Evolutionary conservation across 1,140 invertebrate species (phyloP).

Genomic region (Asbolus verrucosus): DNA sequence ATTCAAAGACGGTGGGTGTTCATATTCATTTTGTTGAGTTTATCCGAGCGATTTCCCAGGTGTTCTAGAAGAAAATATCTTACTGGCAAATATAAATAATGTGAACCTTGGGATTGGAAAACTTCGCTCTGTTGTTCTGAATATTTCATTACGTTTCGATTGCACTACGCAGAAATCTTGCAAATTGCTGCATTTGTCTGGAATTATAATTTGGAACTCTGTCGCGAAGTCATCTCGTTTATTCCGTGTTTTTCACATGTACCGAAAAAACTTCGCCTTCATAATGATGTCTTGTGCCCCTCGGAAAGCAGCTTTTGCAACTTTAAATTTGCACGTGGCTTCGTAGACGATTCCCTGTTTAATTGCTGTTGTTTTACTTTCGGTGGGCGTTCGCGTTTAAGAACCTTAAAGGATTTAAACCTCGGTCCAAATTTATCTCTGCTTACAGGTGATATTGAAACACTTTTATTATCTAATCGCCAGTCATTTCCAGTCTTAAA

Average conservation of each 20-base stretch:
- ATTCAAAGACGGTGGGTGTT: slow-evolving; percentile 39
- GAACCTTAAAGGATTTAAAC: too few relatives aligned
- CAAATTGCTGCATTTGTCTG: slow-evolving; percentile 40
- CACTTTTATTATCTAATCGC: not conserved
- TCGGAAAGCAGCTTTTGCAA: too few relatives aligned
- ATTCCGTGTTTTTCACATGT: not conserved
- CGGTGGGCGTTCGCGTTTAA: too few relatives aligned
- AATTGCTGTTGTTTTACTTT: too few relatives aligned
- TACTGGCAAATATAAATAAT: slow-evolving; percentile 47
- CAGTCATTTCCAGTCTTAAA: too few relatives aligned
- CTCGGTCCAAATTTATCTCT: too few relatives aligned
- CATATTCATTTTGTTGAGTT: slow-evolving; percentile 48
- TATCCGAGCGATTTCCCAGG: slow-evolving; percentile 48
- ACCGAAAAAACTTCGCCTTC: not conserved
- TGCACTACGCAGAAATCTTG: slow-evolving; percentile 39
- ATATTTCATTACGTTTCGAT: slow-evolving; percentile 45
- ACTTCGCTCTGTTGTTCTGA: slow-evolving; percentile 36
- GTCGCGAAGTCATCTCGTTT: not conserved
- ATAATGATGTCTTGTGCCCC: too few relatives aligned
- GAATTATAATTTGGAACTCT: not conserved
- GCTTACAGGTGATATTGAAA: too few relatives aligned
- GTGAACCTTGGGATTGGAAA: slow-evolving; percentile 43
- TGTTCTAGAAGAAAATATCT: slow-evolving; percentile 45
- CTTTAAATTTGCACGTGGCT: too few relatives aligned
- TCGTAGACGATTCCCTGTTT: too few relatives aligned